Conservation (phyloP, 2,797 vertebrate genomes). For the Melanogrammus aeglefinus region DNA sequence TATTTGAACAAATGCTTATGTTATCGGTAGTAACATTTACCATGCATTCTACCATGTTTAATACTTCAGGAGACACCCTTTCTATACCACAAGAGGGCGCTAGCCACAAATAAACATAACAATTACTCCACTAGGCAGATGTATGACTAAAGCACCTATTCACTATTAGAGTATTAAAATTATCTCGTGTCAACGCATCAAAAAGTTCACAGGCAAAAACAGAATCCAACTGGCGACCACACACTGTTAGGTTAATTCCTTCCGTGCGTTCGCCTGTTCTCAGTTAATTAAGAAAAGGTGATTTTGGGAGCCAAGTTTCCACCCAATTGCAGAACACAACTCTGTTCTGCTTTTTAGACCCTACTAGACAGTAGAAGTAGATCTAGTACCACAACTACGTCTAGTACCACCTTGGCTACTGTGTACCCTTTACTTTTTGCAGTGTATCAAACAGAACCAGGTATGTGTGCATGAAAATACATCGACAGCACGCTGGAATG, state of each 20-base stretch:
- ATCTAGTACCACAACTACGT: not conserved
- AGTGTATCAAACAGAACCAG: not conserved
- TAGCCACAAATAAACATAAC: slow-evolving; percentile 6
- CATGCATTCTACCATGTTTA: not conserved
- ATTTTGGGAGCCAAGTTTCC: slow-evolving; percentile 59
- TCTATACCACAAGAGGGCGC: slow-evolving; percentile 60
- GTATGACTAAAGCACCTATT: slow-evolving; percentile 16
- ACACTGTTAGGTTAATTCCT: slow-evolving; percentile 46
- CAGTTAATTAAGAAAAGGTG: slow-evolving; percentile 39
- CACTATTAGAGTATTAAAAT: slow-evolving; percentile 38
- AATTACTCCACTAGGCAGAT: not conserved
- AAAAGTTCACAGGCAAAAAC: slow-evolving; percentile 36
- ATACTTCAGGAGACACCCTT: not conserved
- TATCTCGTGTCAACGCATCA: slow-evolving; percentile 31
- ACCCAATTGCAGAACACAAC: slow-evolving; percentile 31
- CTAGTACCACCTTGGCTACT: too few relatives aligned
- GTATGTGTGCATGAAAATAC: not conserved
- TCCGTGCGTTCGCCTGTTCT: slow-evolving; percentile 54
- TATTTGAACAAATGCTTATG: not conserved
- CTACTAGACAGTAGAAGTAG: not conserved
- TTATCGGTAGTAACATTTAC: not conserved
- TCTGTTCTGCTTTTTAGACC: slow-evolving; percentile 27
- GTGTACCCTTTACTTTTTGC: too few relatives aligned
- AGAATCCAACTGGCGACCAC: slow-evolving; percentile 13
- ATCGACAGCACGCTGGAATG: not conserved